Evolutionary conservation across 2,888 invertebrate species (phyloP).

Genomic region (Lampropteryx suffumata): DNA sequence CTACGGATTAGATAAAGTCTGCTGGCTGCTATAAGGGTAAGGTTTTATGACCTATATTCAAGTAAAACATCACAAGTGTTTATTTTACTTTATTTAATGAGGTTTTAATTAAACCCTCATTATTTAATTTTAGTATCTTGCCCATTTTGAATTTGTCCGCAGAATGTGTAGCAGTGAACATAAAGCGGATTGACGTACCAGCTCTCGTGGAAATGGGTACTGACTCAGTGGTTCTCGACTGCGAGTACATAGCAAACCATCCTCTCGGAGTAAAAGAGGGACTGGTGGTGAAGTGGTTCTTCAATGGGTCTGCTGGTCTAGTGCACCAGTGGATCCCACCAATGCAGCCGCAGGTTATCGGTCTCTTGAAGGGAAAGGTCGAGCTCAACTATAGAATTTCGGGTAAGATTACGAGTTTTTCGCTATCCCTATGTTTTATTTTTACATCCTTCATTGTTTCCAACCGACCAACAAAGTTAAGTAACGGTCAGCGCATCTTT

Average conservation of each 20-base stretch:
- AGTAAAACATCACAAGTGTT: no score
- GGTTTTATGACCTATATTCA: no score
- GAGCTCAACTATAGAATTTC: slow-evolving; percentile 70
- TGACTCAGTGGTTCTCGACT: slow-evolving; percentile 62
- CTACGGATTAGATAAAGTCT: no score
- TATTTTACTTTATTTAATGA: no score
- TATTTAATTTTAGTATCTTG: no score
- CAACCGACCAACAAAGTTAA: no score
- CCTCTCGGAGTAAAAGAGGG: slow-evolving; percentile 49
- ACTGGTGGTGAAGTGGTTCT: slow-evolving; percentile 78
- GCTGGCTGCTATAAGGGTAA: no score
- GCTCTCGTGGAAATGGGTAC: slow-evolving; percentile 65
- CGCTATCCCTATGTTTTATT: no score
- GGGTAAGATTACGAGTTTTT: slow-evolving; percentile 36
- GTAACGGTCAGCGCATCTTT: no score
- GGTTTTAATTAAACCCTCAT: no score
- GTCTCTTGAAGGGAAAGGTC: slow-evolving; percentile 73
- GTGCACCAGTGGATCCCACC: slow-evolving; percentile 80
- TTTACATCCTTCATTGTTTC: no score
- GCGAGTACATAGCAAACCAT: slow-evolving; percentile 55
- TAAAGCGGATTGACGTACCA: slow-evolving; percentile 69
- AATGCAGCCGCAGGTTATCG: slow-evolving; percentile 69
- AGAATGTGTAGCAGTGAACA: slow-evolving; percentile 77
- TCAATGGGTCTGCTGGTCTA: slow-evolving; percentile 69
- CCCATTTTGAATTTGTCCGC: slow-evolving; percentile 29